Conservation (phyloP, 2,797 vertebrate species). For the Coreius guichenoti region DNA sequence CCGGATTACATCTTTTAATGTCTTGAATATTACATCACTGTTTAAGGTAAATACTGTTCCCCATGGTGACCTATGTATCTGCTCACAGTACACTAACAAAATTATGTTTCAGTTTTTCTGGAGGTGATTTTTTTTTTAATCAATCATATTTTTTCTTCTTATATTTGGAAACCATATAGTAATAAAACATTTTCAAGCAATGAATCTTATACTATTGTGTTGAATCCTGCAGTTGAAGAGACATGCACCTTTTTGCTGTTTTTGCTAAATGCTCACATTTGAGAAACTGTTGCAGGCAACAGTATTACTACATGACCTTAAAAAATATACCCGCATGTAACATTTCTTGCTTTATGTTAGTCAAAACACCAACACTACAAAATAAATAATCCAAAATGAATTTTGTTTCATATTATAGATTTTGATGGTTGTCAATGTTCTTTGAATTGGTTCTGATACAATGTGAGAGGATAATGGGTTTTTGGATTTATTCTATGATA, state of each 20-base stretch:
- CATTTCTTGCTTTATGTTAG: constrained; percentile 28
- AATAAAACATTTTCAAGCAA: constrained; percentile 80
- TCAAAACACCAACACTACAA: not conserved
- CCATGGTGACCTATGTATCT: constrained; percentile 72
- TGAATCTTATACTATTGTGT: constrained; percentile 61
- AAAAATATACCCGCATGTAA: constrained; percentile 32
- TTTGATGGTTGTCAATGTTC: not conserved
- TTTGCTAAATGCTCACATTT: not conserved
- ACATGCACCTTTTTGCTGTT: not conserved
- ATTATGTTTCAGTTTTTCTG: constrained; percentile 70
- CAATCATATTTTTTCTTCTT: constrained; percentile 73
- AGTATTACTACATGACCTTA: constrained; percentile 32
- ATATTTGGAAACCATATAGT: constrained; percentile 80
- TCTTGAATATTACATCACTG: constrained; percentile 83
- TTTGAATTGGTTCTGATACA: not conserved
- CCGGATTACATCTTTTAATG: constrained; percentile 23
- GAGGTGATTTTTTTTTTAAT: constrained; percentile 40
- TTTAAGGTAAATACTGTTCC: constrained; percentile 74
- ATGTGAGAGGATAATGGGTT: not conserved
- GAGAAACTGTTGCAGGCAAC: constrained; percentile 63
- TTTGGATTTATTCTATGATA: not conserved
- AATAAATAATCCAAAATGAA: constrained; percentile 19
- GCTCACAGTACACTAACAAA: constrained; percentile 75
- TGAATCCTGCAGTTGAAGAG: constrained; percentile 53
- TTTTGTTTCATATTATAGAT: constrained; percentile 1